Evolutionary conservation across 37 sponge, comb jelly and placozoan genomes (phyloP), one percentile per base, ranked within the genome.

Genomic region (Lycopodina hypogea): DNA sequence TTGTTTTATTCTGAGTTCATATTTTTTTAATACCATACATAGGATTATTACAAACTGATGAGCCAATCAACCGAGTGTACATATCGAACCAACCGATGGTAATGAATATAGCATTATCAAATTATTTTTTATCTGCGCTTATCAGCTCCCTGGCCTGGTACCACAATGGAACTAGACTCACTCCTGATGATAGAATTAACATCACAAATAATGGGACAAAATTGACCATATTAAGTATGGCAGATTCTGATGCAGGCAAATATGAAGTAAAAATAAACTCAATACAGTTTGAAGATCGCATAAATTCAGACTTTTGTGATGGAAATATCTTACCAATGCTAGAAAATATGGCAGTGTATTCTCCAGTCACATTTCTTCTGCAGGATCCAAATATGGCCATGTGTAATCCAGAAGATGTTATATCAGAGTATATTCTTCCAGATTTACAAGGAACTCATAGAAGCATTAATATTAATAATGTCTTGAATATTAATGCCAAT

Each of bases 181-280:
- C 59, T 4, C 4, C 59, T 58, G 18, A 24, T 26, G 18, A 14
- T 58, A 58, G 26, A 24, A 18, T 58, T 58, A 58, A 8, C 3
- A 58, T 58, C 9, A 14, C 18, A 3, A 58, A 58, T 58, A 24
- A 14, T 26, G 59, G 59, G 26, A 58, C 59, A 26, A 18, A 8
- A 58, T 14, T 58, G 26, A 58, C 59, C 26, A 24, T 58, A 58
- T 58, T 2, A 14, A 24, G 14, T 24, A 58, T 58, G 59, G 14
- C 26, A 58, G 26, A 26, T 18, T 24, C 26, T 58, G 59, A 58
- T 58, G 59, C 26, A 6, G 59, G 59, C 23, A 58, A 58, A 19
- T 58, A 58, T 58, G 59, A 58, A 58, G 59, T 58, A 58, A 58
- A 58, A 24, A 58, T 58, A 3, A 58, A 58, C 14, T 58, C 59